A percentile compares a stretch with the other conserved stretches of the same genome.
Evolutionary conservation across 2,888 invertebrate species (phyloP).

Genomic region (Gastrophysa polygoni): DNA sequence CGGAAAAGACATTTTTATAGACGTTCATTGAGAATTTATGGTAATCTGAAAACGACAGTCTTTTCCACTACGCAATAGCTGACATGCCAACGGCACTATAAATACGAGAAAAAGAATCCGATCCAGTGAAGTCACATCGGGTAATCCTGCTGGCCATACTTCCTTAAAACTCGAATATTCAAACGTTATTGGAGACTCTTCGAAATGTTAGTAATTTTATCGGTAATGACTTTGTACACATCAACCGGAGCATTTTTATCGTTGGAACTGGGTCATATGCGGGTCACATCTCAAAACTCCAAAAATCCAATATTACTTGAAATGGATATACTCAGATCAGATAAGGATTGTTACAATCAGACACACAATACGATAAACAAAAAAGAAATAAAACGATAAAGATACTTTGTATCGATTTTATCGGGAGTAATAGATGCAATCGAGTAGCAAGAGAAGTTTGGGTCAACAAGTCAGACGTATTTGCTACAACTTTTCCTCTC

Average conservation of each 20-base stretch:
- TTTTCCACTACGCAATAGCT: not conserved
- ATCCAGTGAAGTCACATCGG: not conserved
- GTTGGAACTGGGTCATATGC: not conserved
- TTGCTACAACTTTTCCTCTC: not conserved
- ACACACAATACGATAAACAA: not conserved
- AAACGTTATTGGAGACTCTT: not conserved
- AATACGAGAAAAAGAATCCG: no score
- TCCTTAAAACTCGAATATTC: not conserved
- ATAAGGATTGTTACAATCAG: not conserved
- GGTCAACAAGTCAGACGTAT: no score
- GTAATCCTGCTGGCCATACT: not conserved
- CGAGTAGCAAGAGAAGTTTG: no score
- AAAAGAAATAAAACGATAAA: not conserved
- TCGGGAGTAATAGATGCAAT: not conserved
- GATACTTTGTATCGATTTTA: not conserved
- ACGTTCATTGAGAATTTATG: constrained; percentile 22
- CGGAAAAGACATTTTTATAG: constrained; percentile 17
- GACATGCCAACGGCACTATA: no score
- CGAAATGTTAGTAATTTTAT: not conserved
- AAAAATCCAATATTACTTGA: not conserved
- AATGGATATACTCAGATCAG: not conserved
- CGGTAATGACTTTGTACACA: not conserved
- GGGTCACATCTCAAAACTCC: not conserved
- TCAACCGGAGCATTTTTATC: not conserved
- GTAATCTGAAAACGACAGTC: constrained; percentile 6